These are phyloP conservation scores for Heterotis niloticus DNA, from an alignment of 2,113 vertebrate species.

Conservation along the genomic window DNA sequence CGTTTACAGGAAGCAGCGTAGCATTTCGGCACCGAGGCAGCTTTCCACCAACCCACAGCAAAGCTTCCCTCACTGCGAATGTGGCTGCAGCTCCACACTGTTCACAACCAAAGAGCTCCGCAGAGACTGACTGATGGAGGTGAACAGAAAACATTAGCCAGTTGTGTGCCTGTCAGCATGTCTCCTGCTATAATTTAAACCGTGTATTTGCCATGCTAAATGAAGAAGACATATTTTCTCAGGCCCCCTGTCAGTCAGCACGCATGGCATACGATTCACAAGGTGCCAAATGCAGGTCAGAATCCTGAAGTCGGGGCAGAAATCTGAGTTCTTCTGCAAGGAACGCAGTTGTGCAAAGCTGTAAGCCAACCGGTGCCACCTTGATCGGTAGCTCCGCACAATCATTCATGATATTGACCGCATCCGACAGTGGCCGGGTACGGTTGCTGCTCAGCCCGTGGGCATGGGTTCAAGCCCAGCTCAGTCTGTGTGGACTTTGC, in stretches of 20 bases:
- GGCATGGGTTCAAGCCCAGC: too few species aligned
- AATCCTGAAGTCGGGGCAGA: not conserved
- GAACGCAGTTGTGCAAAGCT: not conserved
- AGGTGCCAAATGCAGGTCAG: slow-evolving; percentile 30
- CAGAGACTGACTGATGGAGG: slow-evolving; percentile 50
- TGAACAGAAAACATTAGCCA: slow-evolving; percentile 46
- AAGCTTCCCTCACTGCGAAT: not conserved
- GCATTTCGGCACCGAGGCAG: not conserved
- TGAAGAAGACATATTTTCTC: slow-evolving; percentile 51
- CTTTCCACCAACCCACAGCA: not conserved
- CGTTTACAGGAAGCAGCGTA: not conserved
- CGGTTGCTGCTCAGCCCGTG: not conserved
- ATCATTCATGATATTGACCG: not conserved
- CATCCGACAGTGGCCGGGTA: too few species aligned
- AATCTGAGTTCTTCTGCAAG: slow-evolving; percentile 8
- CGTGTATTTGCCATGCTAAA: slow-evolving; percentile 53
- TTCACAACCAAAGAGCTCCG: slow-evolving; percentile 40
- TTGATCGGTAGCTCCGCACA: not conserved
- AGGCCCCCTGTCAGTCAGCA: slow-evolving; percentile 46
- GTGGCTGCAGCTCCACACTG: slow-evolving; percentile 32
- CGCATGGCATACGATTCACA: slow-evolving; percentile 20
- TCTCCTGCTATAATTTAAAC: slow-evolving; percentile 47
- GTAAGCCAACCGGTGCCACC: not conserved
- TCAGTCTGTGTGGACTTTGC: not conserved
- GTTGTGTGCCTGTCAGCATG: slow-evolving; percentile 45